Base-by-base conservation (phyloP, 2,113 vertebrate genomes). In the Mionectes macconnelli region DNA sequence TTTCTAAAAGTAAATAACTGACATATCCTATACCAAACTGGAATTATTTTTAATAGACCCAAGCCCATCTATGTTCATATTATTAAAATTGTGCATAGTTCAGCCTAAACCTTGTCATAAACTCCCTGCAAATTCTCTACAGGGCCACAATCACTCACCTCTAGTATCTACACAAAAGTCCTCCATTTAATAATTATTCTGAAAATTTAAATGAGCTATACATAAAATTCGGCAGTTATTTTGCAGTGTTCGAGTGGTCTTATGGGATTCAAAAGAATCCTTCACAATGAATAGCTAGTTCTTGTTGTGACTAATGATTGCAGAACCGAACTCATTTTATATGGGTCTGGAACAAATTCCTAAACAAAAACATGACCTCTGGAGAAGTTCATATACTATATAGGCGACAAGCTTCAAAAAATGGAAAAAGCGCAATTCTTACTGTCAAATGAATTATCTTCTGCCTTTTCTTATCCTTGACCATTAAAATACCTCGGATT, bases 121-220 rank as follows among this genome's bases (percentile, higher is more conserved):
- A 70, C 56, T 47, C 49, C 27, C 37, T 70, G 31, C 9, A 82
- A 83, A 75, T 75, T 89, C n/a, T 75, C 24, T 57, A 42, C 18
- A 37, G 44, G n/a, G 21, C 3, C 28, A 53, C 50, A 68, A n/a
- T 53, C 8, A 59, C 14, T 84, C 14, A 37, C 3, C 2, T 80
- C 35, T 64, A 45, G n/a, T 45, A 72, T 9, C 9, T 30, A 25
- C 11, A 2, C 5, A 37, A 62, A 37, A 23, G 0, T 0, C 9
- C 21, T 2, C 8, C 15, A 44, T 55, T 60, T 53, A 66, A 44
- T 53, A 52, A 66, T n/a, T 35, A 70, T 47, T 66, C 24, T 64
- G 15, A 70, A 52, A 74, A 35, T 7, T n/a, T 78, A 70, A 57
- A 74, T 11, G 30, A 16, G 5, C 15, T 85, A 45, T 25, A 73